Conservation (phyloP, 1,140 invertebrate genomes). For the Gonatopus flavifemur region DNA sequence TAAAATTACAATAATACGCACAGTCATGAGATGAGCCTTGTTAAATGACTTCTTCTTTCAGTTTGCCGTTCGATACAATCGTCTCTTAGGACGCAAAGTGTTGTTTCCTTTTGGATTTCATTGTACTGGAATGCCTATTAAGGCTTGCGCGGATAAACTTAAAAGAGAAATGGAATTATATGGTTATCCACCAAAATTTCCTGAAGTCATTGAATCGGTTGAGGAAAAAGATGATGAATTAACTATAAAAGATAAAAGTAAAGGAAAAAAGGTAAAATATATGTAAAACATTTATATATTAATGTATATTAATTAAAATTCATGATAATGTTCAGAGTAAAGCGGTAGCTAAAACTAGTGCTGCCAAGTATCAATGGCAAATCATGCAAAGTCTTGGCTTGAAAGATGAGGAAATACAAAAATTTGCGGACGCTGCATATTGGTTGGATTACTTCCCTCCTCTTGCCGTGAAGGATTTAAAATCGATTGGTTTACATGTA, state of each 20-base stretch:
- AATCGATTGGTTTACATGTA: constrained; percentile 87
- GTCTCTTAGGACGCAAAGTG: constrained; percentile 86
- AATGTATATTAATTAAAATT: constrained; percentile 1
- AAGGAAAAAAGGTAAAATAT: constrained; percentile 86
- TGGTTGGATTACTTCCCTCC: constrained; percentile 98
- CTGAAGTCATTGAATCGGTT: constrained; percentile 60
- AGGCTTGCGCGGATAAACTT: constrained; percentile 97
- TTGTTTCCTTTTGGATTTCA: constrained; percentile 99
- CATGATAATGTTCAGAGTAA: constrained; percentile 73
- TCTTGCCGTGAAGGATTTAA: constrained; percentile 82
- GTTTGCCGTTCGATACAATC: constrained; percentile 90
- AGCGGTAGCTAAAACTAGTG: constrained; percentile 88
- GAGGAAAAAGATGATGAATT: constrained; percentile 63
- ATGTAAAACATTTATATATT: constrained; percentile 4
- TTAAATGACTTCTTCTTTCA: constrained; percentile 54
- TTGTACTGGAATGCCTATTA: constrained; percentile 96
- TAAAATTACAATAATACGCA: constrained; percentile 5
- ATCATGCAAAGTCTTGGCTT: constrained; percentile 96
- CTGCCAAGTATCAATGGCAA: constrained; percentile 96
- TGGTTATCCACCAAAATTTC: constrained; percentile 93
- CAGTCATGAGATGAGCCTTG: too few species aligned
- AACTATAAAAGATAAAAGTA: constrained; percentile 89
- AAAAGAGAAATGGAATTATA: constrained; percentile 90
- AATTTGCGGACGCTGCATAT: constrained; percentile 88
- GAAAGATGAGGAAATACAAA: constrained; percentile 85